Evolutionary conservation across 1,140 invertebrate genomes (phyloP).

Genomic region (Drosophila leontia): DNA sequence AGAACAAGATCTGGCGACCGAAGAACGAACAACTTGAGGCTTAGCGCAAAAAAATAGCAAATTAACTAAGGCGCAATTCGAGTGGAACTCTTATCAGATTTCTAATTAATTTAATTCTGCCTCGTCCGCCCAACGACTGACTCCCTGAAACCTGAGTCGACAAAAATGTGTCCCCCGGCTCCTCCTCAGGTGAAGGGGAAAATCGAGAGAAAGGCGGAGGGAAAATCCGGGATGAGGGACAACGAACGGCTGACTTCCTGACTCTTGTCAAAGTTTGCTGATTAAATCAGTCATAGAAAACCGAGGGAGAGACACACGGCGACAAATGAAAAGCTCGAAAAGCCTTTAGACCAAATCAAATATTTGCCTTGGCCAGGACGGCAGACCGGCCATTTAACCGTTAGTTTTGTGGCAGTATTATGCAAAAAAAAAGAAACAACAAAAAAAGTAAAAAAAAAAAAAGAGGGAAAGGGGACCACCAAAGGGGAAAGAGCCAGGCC

Average conservation of each 20-base stretch:
- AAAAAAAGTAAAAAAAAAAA: neutral
- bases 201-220: neutral
- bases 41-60: conserved; percentile 51
- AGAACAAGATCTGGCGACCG: neutral
- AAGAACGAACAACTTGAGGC: conserved; percentile 19
- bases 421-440: conserved; percentile 62
- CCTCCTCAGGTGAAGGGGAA: neutral
- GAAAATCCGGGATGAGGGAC: conserved; percentile 9
- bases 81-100: conserved; percentile 78
- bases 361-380: conserved; percentile 72
- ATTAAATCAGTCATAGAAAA: conserved; percentile 83
- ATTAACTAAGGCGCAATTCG: conserved; percentile 80
- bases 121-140: conserved; percentile 45
- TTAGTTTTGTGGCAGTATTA: conserved; percentile 82
- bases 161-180: conserved; percentile 49
- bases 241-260: conserved; percentile 73
- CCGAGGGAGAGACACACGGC: conserved; percentile 36
- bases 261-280: conserved; percentile 83
- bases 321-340: conserved; percentile 71
- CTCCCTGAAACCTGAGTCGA: conserved; percentile 61
- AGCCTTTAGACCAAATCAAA: conserved; percentile 82
- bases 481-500: conserved; percentile 57
- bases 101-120: conserved; percentile 83
- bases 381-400: conserved; percentile 76
- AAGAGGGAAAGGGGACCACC: conserved; percentile 60